A percentile compares a stretch with the other conserved stretches of the same genome.
phyloP scores from a whole-genome alignment of 2,797 vertebrate genomes.

The Notamacropus eugenii region DNA sequence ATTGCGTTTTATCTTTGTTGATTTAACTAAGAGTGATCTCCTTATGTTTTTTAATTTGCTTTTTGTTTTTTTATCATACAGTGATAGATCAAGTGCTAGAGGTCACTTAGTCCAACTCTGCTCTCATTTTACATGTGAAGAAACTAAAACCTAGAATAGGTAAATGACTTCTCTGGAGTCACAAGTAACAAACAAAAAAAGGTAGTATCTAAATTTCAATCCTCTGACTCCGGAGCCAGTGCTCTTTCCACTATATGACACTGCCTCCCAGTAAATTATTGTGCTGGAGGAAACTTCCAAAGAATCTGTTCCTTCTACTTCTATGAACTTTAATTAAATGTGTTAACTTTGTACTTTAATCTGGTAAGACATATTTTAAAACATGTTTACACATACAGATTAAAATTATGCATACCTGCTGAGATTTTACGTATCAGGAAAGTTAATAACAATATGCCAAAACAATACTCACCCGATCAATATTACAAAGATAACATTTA shows the following conservation, averaged over 20 bases:
- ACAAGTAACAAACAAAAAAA: background rate
- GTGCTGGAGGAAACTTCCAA: background rate
- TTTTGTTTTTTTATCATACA: background rate
- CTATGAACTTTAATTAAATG: background rate
- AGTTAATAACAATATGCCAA: background rate
- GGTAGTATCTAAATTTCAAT: background rate
- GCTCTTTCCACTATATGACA: background rate
- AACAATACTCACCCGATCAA: background rate
- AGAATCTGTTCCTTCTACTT: background rate
- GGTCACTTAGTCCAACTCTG: background rate
- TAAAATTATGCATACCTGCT: background rate
- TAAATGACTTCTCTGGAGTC: background rate
- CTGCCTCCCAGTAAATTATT: background rate
- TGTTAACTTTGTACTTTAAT: background rate
- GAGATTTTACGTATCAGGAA: background rate
- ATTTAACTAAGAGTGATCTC: background rate
- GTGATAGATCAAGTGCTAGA: background rate
- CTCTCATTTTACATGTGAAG: background rate
- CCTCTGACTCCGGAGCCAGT: background rate
- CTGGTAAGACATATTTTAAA: background rate
- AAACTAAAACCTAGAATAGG: background rate
- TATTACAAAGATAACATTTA: background rate
- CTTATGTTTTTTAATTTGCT: background rate
- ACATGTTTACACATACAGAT: background rate
- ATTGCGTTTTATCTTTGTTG: background rate